Base-by-base conservation (phyloP, 2,888 invertebrate species). In the Dyspetes luteomarginatus region DNA sequence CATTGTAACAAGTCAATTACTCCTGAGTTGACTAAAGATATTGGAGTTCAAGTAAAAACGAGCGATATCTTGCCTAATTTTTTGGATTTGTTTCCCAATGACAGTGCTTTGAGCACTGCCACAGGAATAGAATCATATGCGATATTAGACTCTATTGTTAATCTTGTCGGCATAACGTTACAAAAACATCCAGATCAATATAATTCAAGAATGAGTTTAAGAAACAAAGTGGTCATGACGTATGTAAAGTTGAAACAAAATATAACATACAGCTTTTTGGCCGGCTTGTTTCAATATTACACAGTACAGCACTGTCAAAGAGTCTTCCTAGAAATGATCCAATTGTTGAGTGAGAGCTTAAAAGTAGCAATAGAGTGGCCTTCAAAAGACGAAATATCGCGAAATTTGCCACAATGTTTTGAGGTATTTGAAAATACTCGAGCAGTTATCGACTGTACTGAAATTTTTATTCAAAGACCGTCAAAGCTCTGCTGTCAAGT, bases 401-500 rank as follows among this genome's bases (percentile, higher is more conserved):
- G 68, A 26, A 85, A 83, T 80, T 73, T 86, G 72, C 85, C 85
- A 50, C 26, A 41, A 26, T 85, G 81, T 79, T 87, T 87, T 81
- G 41, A 83, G 41, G 67, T 73, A 28, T 86, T 84, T 73, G 26
- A 71, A 26, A 50, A 84, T 24, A 72, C 72, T n/a, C 45, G 82
- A 48, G 64, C 82, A 26, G 79, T 87, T 3, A 67, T 86, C 15
- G 86, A 87, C 68, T 87, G 86, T 67, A 83, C 82, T 3, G 85
- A 86, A 77, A 73, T 85, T 5, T 48, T 52, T 19, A 62, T 83
- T 36, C 74, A 85, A 50, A 79, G 77, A 50, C 81, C 83, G 26
- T 75, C 77, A 50, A 75, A 78, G 30, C 58, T 84, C 7, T 52
- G 60, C 36, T 85, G 85, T 55, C 62, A 82, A 26, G 50, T 83